Evolutionary conservation across 1,140 invertebrate species (phyloP).

Genomic region (Rhysida immarginata): DNA sequence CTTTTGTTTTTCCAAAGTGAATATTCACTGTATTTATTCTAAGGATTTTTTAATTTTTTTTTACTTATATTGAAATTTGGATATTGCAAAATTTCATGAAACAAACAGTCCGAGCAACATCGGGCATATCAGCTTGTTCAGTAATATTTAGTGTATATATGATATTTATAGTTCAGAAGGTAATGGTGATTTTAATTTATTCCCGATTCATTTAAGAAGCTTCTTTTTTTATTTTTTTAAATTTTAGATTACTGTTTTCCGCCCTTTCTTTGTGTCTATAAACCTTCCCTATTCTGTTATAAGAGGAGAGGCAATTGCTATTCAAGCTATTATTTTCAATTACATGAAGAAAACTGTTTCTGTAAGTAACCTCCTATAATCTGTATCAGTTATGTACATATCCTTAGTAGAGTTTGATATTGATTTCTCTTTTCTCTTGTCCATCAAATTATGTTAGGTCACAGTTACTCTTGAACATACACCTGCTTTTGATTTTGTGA

Average conservation of each 20-base stretch:
- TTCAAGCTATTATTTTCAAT: constrained; percentile 86
- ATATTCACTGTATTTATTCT: too few species aligned
- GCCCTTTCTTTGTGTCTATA: constrained; percentile 71
- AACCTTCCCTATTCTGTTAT: constrained; percentile 81
- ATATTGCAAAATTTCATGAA: too few species aligned
- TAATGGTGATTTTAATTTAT: too few species aligned
- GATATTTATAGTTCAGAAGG: too few species aligned
- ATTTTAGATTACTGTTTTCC: constrained; percentile 57
- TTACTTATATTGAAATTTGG: too few species aligned
- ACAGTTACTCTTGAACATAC: constrained; percentile 69
- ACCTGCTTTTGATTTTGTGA: constrained; percentile 49
- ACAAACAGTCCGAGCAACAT: too few species aligned
- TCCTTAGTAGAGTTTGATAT: background rate
- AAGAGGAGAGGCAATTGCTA: constrained; percentile 72
- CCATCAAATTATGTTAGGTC: constrained; percentile 27
- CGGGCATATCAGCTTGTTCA: too few species aligned
- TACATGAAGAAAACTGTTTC: constrained; percentile 61
- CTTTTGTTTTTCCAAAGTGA: too few species aligned
- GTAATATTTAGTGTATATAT: too few species aligned
- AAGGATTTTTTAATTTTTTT: background rate
- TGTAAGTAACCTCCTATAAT: too few species aligned
- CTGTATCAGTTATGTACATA: too few species aligned
- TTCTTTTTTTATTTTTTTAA: background rate
- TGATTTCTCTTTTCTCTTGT: background rate
- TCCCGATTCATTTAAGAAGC: too few species aligned